Conservation (phyloP, 2,113 vertebrate genomes). For the Ammodramus savannarum region DNA sequence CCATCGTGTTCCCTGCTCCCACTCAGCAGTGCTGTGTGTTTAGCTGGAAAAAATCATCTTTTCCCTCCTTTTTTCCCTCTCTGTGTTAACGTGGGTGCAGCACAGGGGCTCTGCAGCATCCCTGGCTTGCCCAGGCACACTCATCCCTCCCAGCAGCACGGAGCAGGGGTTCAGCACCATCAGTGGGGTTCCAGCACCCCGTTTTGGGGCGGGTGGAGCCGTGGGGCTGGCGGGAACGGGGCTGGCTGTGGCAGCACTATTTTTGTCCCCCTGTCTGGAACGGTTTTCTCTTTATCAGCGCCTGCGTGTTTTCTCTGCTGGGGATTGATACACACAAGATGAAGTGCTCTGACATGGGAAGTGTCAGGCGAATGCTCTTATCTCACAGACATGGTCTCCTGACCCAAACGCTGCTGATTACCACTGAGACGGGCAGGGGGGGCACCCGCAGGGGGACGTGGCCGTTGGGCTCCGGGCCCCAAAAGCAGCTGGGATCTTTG, state of each 20-base stretch:
- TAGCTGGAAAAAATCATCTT: neutral
- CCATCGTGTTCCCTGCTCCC: neutral
- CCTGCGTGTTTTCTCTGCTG: slow-evolving; percentile 92
- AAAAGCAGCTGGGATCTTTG: rapidly evolving
- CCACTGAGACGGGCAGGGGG: slow-evolving; percentile 45
- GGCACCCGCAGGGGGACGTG: neutral
- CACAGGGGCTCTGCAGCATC: neutral
- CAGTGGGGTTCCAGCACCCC: neutral
- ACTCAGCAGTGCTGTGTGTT: rapidly evolving
- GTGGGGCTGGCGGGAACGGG: neutral
- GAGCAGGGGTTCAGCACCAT: rapidly evolving
- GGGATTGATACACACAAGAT: slow-evolving; percentile 96
- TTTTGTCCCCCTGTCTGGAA: slow-evolving; percentile 70
- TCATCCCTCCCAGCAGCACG: rapidly evolving
- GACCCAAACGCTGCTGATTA: slow-evolving; percentile 79
- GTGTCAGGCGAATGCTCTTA: slow-evolving; percentile 92
- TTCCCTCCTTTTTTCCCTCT: neutral
- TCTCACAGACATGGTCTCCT: slow-evolving; percentile 83
- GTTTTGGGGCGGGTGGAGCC: neutral
- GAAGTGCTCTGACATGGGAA: slow-evolving; percentile 97
- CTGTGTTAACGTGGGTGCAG: rapidly evolving
- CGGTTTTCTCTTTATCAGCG: slow-evolving; percentile 87
- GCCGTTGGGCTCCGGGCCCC: neutral
- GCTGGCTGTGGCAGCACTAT: slow-evolving; percentile 4
- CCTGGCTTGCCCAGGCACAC: neutral